Base-by-base conservation (phyloP, 2,888 invertebrate genomes). In the Ditylenchus weischeri region DNA sequence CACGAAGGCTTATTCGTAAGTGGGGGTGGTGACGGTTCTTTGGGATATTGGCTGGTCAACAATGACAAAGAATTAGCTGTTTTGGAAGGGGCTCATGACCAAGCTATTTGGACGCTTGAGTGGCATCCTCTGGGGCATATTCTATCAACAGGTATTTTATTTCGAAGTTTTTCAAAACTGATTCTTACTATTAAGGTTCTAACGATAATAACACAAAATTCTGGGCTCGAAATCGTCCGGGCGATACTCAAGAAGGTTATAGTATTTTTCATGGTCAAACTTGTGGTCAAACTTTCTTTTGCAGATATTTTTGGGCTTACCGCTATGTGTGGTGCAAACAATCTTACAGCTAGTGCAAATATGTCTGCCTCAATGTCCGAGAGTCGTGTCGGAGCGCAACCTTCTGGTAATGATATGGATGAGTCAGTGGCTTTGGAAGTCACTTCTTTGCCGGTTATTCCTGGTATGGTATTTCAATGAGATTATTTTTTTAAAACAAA, bases 51-150 rank as follows among this genome's bases (percentile, higher is more conserved):
- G 98, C 90, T 93, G 86, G 95, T 95, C 75, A 85, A 85, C 36
- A 83, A 80, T 74, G 96, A 96, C 83, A 95, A 95, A 84, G 96
- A 98, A 87, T 59, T 77, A 54, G 74, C 67, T 21, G 90, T 91
- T 21, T 93, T 98, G 81, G 96, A 98, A 86, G 91, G 93, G 81
- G 98, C 98, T 3, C 98, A 99, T 85, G 98, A 99, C 84, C 82
- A 82, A 69, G 79, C 82, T 83, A 94, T 98, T 5, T 99, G 98
- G 98, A 92, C 93, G 18, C 87, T 98, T 83, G 93, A 94, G 43
- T 99, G 98, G 98, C 98, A 99, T 87, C 98, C 98, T 0, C 86
- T 98, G 21, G 98, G 98, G 0, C 98, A 99, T 83, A 96, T 99
- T 79, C 87, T 99, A 47, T 95, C 94, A 82, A 94, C 96, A 4